phyloP scores from a whole-genome alignment of 2,113 vertebrate genomes.

The Pelobates fuscus region DNA sequence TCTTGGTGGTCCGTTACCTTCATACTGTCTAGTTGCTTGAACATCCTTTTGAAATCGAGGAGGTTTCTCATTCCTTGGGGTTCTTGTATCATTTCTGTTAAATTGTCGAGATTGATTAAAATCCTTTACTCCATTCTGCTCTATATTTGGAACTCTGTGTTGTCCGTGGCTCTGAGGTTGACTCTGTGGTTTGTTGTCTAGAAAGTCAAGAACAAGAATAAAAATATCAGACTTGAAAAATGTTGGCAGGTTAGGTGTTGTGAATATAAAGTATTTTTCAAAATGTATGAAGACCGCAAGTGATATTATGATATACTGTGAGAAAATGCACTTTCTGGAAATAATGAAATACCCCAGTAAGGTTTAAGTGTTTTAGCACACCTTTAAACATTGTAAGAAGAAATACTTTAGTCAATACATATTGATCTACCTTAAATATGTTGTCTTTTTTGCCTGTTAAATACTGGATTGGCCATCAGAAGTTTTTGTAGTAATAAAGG shows the following conservation, averaged over 20 bases:
- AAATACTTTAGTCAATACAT: background rate
- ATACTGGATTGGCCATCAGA: background rate
- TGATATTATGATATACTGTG: too few relatives aligned
- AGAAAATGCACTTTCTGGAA: too few relatives aligned
- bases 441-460: background rate
- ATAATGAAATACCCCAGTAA: background rate
- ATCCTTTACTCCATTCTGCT: conserved; percentile 79
- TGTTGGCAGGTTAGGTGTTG: background rate
- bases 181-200: conserved; percentile 83
- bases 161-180: conserved; percentile 73
- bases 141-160: conserved; percentile 67
- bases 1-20: conserved; percentile 69
- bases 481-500: background rate
- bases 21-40: conserved; percentile 79
- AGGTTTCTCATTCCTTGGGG: conserved; percentile 85
- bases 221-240: conserved; percentile 42
- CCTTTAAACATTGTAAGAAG: background rate
- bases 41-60: conserved; percentile 90
- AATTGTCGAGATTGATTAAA: conserved; percentile 71
- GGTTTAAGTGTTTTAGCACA: background rate
- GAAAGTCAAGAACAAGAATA: conserved; percentile 42
- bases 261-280: too few relatives aligned
- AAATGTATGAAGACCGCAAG: too few relatives aligned
- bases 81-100: conserved; percentile 77
- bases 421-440: background rate